Conservation (phyloP, 2,113 vertebrate species). For the Spilogale gracilis region DNA sequence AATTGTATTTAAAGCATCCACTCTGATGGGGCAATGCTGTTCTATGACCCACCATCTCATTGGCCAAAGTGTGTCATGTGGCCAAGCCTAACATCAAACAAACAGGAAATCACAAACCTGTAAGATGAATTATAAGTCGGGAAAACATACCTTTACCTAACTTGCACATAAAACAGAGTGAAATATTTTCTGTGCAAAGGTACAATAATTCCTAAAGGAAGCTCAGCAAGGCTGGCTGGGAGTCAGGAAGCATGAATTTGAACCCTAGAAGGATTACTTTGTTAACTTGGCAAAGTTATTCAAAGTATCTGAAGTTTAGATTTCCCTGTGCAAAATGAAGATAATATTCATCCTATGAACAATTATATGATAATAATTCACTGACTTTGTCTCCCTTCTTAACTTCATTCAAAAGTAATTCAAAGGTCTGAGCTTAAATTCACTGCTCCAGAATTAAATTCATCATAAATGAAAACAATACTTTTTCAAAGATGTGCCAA, state of each 20-base stretch:
- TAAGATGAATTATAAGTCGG: background rate
- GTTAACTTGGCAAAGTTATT: background rate
- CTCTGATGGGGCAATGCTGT: background rate
- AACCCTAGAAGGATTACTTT: background rate
- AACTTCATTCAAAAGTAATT: background rate
- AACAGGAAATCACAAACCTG: background rate
- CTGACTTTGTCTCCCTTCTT: constrained; percentile 8
- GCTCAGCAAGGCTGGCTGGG: background rate
- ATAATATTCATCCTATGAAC: background rate
- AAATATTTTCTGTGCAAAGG: background rate
- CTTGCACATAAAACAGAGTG: background rate
- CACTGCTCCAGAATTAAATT: background rate
- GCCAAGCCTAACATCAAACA: background rate
- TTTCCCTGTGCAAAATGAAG: background rate
- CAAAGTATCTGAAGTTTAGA: background rate
- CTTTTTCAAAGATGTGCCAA: background rate
- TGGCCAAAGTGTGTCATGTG: background rate
- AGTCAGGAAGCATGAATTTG: background rate
- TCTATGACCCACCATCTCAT: background rate
- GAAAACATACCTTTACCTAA: background rate
- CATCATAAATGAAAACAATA: background rate
- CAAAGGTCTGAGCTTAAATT: background rate
- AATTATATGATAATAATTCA: background rate
- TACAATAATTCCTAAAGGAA: background rate
- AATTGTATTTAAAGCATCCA: background rate